Evolutionary conservation across 1,140 invertebrate species (phyloP), one percentile per base, ranked within the genome.

Genomic region (Drosophila rufa): DNA sequence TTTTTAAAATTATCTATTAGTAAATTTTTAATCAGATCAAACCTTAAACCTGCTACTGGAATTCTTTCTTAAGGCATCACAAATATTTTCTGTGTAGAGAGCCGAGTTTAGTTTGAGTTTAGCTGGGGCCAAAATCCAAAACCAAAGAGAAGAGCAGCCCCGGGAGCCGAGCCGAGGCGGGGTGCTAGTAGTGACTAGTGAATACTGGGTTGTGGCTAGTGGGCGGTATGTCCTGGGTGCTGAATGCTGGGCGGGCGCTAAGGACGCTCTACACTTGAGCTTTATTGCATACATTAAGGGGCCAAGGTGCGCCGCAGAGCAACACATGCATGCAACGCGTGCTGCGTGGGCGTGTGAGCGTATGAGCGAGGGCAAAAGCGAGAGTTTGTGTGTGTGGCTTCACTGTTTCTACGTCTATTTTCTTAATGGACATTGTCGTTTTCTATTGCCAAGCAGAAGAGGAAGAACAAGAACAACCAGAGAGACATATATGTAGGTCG

Each of bases 261-360:
- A 48, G 69, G 27, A 73, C 46, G 45, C 53, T 60, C 85, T 76
- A 82, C 86, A 91, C 85, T 89, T 89, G 79, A 89, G 85, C 85
- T 89, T 89, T 89, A 89, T 89, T 91, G 85, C 85, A 89, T 89
- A 89, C 85, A 89, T 89, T 89, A 89, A 85, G 85, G 85, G 85
- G 82, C 85, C 85, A 85, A 91, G 85, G 75, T 89, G 82, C 68
- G 86, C 66, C 86, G 61, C 84, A 90, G 67, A 85, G 79, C 80
- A 85, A 70, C 53, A 77, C 73, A 64, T 70, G 67, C 62, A 74
- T 57, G 53, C 59, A 61, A 22, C 51, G 59, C 65, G 51, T 79
- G 57, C 42, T 57, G 57, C 76, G 59, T 53, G 70, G 71, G 59
- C 48, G 45, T 60, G 45, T 60, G 65, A 48, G 59, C 48, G 45